Base-by-base conservation (phyloP, 2,888 invertebrate genomes). In the Tanypteryx hageni region DNA sequence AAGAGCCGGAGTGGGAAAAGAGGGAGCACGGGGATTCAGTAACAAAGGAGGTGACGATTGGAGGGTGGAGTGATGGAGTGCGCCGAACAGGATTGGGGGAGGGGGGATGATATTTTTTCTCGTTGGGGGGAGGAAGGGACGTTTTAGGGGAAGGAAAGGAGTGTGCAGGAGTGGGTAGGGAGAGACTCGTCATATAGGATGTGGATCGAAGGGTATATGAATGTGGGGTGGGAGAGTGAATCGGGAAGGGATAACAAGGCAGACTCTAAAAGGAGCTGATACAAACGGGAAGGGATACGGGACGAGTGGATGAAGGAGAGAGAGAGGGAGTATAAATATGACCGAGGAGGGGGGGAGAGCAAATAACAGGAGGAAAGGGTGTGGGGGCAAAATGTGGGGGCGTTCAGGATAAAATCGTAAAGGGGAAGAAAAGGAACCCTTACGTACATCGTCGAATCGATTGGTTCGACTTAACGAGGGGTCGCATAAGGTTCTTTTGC, bases 1-100 rank as follows among this genome's bases (percentile, higher is more conserved):
- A 44, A 44, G 44, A 44, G 44, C 5, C 3, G 44, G 44, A 44
- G 44, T 44, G 44, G 44, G 44, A 44, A 44, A 44, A 44, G 44
- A 44, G 44, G 83, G n/a, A n/a, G n/a, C n/a, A n/a, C n/a, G n/a
- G 83, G 57, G 83, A 83, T 83, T 83, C n/a, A 44, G n/a, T 64
- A 44, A 89, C 89, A 68, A 89, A 89, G 89, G 27, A 89, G 89
- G 89, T 89, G 89, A 89, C 89, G 89, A 89, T 68, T 64, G 89
- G 89, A 89, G 64, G 89, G 44, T 31, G 61, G 31, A 22, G 85
- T 27, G 61, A 16, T 14, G 56, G 44, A n/a, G 14, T 11, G 31
- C 2, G 61, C 13, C 14, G 86, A 27, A 18, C 31, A 57, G 44
- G n/a, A 83, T 56, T 56, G 31, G 14, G 57, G 22, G 59, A 3